A percentile compares a stretch with the other conserved stretches of the same genome.
phyloP scores from a whole-genome alignment of 2,888 invertebrate species.

The Brenthis ino region DNA sequence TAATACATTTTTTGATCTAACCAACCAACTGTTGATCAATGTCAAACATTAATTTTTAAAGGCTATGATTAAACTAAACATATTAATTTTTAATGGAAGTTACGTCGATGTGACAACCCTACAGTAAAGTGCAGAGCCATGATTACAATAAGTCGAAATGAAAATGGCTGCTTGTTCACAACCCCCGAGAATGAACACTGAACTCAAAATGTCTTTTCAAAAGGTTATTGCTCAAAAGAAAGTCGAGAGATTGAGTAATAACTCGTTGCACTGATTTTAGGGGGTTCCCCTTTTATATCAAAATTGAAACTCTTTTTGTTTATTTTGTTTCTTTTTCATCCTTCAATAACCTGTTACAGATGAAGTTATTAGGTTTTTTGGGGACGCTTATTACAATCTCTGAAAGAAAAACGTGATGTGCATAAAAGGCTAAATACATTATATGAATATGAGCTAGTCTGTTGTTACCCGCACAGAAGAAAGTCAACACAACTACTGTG shows the following conservation, averaged over 20 bases:
- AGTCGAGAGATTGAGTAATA: conserved; percentile 19
- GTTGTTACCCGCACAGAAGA: too few relatives aligned
- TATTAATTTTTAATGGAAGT: neutral
- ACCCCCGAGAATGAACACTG: conserved; percentile 30
- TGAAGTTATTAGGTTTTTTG: too few relatives aligned
- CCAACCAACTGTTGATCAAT: too few relatives aligned
- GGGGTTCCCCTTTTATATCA: neutral
- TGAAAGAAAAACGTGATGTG: too few relatives aligned
- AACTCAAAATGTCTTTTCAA: conserved; percentile 29
- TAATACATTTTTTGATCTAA: too few relatives aligned
- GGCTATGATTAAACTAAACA: neutral
- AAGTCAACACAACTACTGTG: neutral
- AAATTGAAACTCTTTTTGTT: neutral
- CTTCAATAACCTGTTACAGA: too few relatives aligned
- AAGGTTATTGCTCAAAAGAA: conserved; percentile 26
- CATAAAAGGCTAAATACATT: too few relatives aligned
- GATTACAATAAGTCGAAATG: conserved; percentile 36
- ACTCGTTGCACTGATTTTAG: conserved; percentile 5
- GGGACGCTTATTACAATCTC: too few relatives aligned
- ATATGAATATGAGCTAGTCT: too few relatives aligned
- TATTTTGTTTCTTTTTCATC: neutral
- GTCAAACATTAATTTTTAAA: too few relatives aligned
- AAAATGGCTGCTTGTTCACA: conserved; percentile 34
- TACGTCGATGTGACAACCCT: conserved; percentile 18
- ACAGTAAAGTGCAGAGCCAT: conserved; percentile 21